These are phyloP conservation scores for Halcyon senegalensis DNA, from an alignment of 2,113 vertebrate species.

Conservation along the genomic window DNA sequence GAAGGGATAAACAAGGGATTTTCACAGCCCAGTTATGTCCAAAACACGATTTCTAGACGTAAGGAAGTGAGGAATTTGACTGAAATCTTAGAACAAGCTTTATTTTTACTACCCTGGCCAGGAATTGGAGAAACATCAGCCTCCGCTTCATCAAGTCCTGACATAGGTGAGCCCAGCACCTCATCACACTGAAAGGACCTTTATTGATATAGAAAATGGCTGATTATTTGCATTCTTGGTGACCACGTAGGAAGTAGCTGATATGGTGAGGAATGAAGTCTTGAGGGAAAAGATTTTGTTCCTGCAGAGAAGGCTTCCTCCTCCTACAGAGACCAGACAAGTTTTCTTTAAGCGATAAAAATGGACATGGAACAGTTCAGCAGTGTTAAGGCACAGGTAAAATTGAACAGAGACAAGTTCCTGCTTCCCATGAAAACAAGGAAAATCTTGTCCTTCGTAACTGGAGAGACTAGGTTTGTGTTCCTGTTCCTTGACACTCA, in stretches of 20 bases:
- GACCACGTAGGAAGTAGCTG: background rate
- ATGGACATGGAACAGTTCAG: background rate
- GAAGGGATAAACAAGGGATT: slow-evolving; percentile 9
- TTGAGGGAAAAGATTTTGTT: background rate
- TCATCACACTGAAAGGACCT: background rate
- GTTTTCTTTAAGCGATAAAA: background rate
- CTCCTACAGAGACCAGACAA: background rate
- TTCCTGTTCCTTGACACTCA: background rate
- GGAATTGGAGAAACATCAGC: background rate
- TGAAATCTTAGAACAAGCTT: slow-evolving; percentile 17
- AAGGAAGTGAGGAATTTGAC: background rate
- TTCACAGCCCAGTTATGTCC: background rate
- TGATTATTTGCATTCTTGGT: background rate
- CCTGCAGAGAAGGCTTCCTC: background rate
- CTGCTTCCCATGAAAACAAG: background rate
- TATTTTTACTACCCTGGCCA: slow-evolving; percentile 1
- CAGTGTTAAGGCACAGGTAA: rapidly evolving
- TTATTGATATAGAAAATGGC: background rate
- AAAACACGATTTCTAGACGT: slow-evolving; percentile 9
- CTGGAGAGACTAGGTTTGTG: background rate
- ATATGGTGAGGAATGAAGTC: background rate
- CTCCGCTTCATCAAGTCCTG: background rate
- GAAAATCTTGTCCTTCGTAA: background rate
- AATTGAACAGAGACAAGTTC: background rate
- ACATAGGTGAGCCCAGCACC: background rate